Percentiles rank a stretch among this genome's conserved stretches.
These are phyloP conservation scores for Epinephelus cyanopodus DNA, from an alignment of 2,113 vertebrate genomes.

Conservation along the genomic window DNA sequence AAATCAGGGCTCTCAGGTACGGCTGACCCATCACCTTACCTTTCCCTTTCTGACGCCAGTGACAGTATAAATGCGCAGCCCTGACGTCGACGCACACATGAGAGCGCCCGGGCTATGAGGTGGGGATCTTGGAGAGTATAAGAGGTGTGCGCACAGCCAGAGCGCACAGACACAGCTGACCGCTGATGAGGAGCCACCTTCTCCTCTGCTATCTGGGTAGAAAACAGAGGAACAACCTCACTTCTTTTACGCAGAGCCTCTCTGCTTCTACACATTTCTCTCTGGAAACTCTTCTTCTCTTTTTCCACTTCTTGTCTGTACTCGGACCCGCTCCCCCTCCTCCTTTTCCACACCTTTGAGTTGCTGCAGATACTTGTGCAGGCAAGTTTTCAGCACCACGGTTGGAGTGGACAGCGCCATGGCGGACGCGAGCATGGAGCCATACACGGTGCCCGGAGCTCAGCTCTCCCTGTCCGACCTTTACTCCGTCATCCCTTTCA, in stretches of 20 bases:
- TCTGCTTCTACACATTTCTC: neutral
- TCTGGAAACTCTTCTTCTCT: conserved; percentile 7
- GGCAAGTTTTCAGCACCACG: conserved; percentile 39
- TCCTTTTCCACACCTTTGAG: neutral
- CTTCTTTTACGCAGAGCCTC: neutral
- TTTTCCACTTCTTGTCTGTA: neutral
- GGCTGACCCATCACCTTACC: neutral
- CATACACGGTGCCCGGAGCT: conserved; percentile 72
- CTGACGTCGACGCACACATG: conserved; percentile 48
- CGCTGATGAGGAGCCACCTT: neutral
- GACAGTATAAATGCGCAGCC: neutral
- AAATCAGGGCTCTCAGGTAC: neutral
- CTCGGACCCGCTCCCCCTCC: neutral
- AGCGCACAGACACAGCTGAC: conserved; percentile 7
- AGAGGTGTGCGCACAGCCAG: neutral
- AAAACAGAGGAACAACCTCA: neutral
- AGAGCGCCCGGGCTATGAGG: conserved; percentile 8
- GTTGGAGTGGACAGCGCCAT: conserved; percentile 31
- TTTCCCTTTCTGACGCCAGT: neutral
- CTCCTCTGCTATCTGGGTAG: conserved; percentile 34
- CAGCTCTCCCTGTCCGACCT: conserved; percentile 81
- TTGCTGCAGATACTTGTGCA: neutral
- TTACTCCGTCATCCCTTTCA: conserved; percentile 82
- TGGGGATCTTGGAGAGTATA: conserved; percentile 30
- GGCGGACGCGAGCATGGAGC: conserved; percentile 80